These are phyloP conservation scores for Chamaetylas fuelleborni DNA, from an alignment of 2,113 vertebrate genomes.

Conservation along the genomic window DNA sequence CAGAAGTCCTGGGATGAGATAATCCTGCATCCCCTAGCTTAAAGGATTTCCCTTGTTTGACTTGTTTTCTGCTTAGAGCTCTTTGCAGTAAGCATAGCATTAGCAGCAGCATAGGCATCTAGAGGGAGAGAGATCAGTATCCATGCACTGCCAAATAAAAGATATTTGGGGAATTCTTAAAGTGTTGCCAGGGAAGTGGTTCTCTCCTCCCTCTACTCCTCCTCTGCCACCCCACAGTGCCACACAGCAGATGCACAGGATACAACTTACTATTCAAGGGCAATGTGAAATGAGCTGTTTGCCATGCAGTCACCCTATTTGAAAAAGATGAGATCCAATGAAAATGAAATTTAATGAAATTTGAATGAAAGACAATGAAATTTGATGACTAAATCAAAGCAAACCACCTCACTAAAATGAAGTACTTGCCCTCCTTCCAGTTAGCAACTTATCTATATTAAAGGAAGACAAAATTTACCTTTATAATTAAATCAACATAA, in stretches of 20 bases:
- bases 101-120: neutral
- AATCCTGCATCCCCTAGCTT: neutral
- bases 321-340: neutral
- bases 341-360: neutral
- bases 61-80: neutral
- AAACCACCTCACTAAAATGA: neutral
- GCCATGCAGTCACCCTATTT: neutral
- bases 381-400: neutral
- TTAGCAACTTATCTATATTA: neutral
- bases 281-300: neutral
- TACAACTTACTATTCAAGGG: neutral
- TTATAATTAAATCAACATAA: constrained; percentile 88
- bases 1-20: neutral
- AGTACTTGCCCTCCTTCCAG: neutral
- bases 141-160: neutral
- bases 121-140: neutral
- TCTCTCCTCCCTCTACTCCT: neutral
- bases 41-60: neutral
- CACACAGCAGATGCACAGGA: neutral
- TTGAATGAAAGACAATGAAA: neutral
- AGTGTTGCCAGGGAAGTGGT: neutral
- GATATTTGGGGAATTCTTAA: neutral
- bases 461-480: constrained; percentile 73
- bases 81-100: neutral
- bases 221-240: neutral